Evolutionary conservation across 2,113 vertebrate species (phyloP).

Genomic region (Myocastor coypus): DNA sequence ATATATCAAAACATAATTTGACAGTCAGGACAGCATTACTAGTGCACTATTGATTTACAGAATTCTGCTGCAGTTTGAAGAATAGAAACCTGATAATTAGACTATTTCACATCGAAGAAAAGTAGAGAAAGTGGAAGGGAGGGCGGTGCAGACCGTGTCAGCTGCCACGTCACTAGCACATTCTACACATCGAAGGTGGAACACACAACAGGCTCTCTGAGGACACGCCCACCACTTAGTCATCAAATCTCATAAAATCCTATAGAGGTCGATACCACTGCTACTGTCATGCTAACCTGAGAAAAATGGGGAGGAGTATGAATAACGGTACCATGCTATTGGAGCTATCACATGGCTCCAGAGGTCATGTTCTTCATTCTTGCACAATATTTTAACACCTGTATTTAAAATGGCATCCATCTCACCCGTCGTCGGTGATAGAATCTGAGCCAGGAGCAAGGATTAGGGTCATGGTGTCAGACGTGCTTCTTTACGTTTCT

Average conservation of each 20-base stretch:
- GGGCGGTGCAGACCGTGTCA: fast-evolving
- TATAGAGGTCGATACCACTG: background rate
- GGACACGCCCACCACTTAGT: background rate
- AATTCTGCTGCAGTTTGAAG: background rate
- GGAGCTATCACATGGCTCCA: background rate
- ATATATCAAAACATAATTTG: background rate
- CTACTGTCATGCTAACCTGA: background rate
- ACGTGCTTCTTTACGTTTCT: too few species aligned
- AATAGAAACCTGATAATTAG: background rate
- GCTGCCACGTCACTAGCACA: background rate
- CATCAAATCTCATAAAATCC: background rate
- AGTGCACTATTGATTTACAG: background rate
- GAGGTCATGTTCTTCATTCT: background rate
- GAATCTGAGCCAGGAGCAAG: background rate
- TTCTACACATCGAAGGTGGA: too few species aligned
- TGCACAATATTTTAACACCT: too few species aligned
- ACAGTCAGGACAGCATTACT: background rate
- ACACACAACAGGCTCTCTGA: too few species aligned
- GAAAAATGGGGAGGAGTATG: background rate
- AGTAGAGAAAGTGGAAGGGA: background rate
- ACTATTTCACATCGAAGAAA: background rate
- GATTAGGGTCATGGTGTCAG: background rate
- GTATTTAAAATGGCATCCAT: background rate
- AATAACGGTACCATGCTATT: background rate
- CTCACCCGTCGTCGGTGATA: background rate